Evolutionary conservation across 2,113 vertebrate genomes (phyloP).

Genomic region (Aptenodytes forsteri): DNA sequence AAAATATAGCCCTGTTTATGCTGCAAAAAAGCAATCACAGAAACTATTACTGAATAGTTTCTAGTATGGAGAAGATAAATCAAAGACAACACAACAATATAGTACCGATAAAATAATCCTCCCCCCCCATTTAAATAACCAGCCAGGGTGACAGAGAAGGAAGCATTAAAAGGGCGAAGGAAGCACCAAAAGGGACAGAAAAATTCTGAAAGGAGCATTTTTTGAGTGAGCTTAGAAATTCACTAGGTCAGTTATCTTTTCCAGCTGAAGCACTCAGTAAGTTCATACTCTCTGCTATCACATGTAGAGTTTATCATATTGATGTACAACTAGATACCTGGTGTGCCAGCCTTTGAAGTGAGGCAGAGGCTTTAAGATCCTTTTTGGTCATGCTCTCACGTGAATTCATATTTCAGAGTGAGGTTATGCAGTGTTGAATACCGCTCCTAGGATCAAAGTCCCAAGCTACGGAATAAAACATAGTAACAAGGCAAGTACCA

Average conservation of each 20-base stretch:
- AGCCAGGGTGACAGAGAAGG: background rate
- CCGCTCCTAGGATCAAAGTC: background rate
- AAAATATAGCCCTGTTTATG: background rate
- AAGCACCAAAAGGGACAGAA: background rate
- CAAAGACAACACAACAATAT: background rate
- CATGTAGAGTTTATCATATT: background rate
- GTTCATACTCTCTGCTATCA: background rate
- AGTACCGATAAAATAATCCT: background rate
- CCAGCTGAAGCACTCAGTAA: background rate
- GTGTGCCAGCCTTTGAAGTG: background rate
- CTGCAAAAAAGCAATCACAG: background rate
- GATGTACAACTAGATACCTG: too few relatives aligned
- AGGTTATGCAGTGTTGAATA: background rate
- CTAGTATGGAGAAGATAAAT: background rate
- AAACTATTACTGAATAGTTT: background rate
- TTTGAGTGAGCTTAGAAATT: background rate
- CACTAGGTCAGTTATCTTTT: background rate
- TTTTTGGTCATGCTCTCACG: background rate
- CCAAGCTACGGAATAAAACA: background rate
- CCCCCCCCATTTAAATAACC: background rate
- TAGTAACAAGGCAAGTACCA: background rate
- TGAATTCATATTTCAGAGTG: background rate
- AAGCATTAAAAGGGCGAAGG: background rate
- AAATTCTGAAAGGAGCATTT: background rate
- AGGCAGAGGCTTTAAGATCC: background rate